Conservation (phyloP, 1,140 invertebrate genomes). For the Eufriesea mexicana region DNA sequence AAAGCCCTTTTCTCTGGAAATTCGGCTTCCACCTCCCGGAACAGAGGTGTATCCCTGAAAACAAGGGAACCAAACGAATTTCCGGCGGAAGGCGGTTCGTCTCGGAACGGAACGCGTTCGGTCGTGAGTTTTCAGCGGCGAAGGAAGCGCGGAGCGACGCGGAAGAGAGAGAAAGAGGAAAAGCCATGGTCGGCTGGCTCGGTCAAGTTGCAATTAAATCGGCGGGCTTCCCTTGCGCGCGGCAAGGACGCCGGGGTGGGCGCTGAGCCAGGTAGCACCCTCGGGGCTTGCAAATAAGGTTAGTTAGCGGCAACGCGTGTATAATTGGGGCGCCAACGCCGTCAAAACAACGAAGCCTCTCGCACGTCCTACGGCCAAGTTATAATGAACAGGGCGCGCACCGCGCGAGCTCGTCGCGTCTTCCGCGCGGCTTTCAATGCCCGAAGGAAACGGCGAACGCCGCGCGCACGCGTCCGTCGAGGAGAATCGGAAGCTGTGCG, state of each 20-base stretch:
- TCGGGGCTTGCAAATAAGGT: slow-evolving; percentile 76
- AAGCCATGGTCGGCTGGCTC: slow-evolving; percentile 41
- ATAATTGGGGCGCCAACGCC: slow-evolving; percentile 76
- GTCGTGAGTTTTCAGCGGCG: slow-evolving; percentile 16
- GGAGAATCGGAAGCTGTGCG: slow-evolving; percentile 28
- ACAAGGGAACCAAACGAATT: neutral
- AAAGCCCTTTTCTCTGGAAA: neutral
- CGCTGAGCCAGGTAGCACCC: slow-evolving; percentile 60
- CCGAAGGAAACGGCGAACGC: neutral
- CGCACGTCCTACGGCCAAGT: slow-evolving; percentile 72
- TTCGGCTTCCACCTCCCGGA: neutral
- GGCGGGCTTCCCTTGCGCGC: slow-evolving; percentile 29
- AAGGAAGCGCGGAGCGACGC: neutral
- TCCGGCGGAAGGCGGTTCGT: slow-evolving; percentile 3
- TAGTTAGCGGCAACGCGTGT: slow-evolving; percentile 78
- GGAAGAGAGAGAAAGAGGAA: neutral
- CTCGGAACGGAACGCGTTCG: slow-evolving; percentile 2
- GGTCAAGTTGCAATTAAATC: slow-evolving; percentile 72
- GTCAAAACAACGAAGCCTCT: slow-evolving; percentile 72
- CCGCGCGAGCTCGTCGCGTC: slow-evolving; percentile 23
- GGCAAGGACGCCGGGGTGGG: neutral
- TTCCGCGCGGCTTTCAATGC: slow-evolving; percentile 25
- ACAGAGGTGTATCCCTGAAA: neutral
- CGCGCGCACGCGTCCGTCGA: slow-evolving; percentile 49
- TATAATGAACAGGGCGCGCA: slow-evolving; percentile 73